Evolutionary conservation across 2,888 invertebrate genomes (phyloP).

Genomic region (Drosophila borborema): DNA sequence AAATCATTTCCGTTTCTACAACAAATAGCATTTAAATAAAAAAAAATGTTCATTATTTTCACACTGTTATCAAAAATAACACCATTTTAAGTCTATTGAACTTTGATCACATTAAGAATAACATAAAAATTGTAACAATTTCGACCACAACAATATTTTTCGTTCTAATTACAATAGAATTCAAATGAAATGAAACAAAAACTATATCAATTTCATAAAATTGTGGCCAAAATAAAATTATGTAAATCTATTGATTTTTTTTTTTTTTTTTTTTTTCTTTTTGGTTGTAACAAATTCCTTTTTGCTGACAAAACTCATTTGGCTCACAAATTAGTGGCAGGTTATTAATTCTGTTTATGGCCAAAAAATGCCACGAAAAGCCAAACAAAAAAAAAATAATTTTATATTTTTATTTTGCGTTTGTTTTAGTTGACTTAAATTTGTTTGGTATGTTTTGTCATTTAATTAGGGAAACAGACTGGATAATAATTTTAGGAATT

Average conservation of each 20-base stretch:
- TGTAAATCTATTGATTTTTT: slow-evolving; percentile 40
- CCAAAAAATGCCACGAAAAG: slow-evolving; percentile 18
- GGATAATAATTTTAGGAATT: slow-evolving; percentile 67
- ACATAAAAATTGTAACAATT: not conserved
- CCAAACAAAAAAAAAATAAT: not conserved
- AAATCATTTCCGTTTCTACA: not conserved
- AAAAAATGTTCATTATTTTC: not conserved
- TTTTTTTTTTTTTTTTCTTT: not conserved
- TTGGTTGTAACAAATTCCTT: slow-evolving; percentile 7
- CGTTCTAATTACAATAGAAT: not conserved
- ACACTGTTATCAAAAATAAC: too few species aligned
- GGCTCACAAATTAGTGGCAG: slow-evolving; percentile 29
- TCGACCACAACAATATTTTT: not conserved
- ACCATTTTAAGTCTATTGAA: not conserved
- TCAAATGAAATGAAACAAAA: slow-evolving; percentile 2
- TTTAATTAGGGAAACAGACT: slow-evolving; percentile 69
- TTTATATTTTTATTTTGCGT: not conserved
- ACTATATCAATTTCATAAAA: not conserved
- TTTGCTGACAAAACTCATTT: slow-evolving; percentile 40
- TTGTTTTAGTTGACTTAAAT: slow-evolving; percentile 24
- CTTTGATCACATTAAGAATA: not conserved
- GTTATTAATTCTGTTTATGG: slow-evolving; percentile 56
- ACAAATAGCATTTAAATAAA: not conserved
- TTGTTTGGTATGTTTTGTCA: slow-evolving; percentile 48
- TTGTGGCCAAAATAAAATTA: slow-evolving; percentile 8